Evolutionary conservation across 2,888 invertebrate genomes (phyloP).

Genomic region (Himalopsyche anomala): DNA sequence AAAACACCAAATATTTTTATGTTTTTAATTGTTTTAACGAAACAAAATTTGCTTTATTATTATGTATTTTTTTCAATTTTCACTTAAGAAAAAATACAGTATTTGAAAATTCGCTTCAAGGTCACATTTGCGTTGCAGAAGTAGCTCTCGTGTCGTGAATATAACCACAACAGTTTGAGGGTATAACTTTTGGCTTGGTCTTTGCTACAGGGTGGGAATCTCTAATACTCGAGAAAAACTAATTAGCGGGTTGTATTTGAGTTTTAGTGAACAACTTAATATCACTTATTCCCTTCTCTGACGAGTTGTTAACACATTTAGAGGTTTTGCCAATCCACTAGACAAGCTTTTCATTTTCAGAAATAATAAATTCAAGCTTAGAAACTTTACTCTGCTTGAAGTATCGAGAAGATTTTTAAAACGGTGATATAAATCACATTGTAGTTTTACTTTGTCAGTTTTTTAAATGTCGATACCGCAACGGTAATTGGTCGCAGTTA

Average conservation of each 20-base stretch:
- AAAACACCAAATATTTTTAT: too few relatives aligned
- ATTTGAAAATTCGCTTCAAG: too few relatives aligned
- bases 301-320: constrained; percentile 31
- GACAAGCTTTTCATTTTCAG: constrained; percentile 10
- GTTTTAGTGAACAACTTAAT: constrained; percentile 30
- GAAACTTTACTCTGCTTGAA: neutral
- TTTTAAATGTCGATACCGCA: too few relatives aligned
- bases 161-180: neutral
- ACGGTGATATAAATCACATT: neutral
- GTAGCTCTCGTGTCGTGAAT: too few relatives aligned
- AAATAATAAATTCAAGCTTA: neutral
- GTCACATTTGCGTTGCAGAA: too few relatives aligned
- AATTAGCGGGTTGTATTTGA: constrained; percentile 29
- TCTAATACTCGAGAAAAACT: constrained; percentile 2
- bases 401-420: neutral
- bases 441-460: neutral
- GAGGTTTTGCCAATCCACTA: constrained; percentile 18
- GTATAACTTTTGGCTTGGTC: neutral
- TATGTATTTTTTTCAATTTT: too few relatives aligned
- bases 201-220: neutral
- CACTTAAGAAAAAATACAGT: too few relatives aligned
- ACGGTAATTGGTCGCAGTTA: too few relatives aligned
- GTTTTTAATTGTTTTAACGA: too few relatives aligned
- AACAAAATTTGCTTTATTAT: too few relatives aligned
- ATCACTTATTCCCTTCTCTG: constrained; percentile 11